Percentiles rank a stretch among this genome's conserved stretches.
Evolutionary conservation across 2,797 vertebrate species (phyloP).

Genomic region (Chloroceryle amazona): DNA sequence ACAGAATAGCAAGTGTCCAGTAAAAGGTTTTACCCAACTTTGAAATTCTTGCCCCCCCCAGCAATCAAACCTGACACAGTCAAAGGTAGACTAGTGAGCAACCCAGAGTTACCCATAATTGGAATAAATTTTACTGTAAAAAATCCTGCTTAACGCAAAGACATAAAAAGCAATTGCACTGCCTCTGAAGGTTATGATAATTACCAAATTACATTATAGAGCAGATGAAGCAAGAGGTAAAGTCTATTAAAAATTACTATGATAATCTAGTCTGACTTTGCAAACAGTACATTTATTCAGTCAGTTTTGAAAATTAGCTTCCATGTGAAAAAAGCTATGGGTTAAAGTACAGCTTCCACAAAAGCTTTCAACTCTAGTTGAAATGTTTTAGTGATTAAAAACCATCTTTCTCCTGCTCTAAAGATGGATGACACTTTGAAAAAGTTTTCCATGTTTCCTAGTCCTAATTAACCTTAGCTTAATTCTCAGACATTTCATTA

Average conservation of each 20-base stretch:
- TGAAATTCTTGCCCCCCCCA: neutral
- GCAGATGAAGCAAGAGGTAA: neutral
- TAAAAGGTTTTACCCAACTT: neutral
- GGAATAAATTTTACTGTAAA: neutral
- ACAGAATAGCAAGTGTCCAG: neutral
- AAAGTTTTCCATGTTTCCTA: neutral
- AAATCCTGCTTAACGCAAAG: neutral
- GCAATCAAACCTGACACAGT: neutral
- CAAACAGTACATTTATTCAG: neutral
- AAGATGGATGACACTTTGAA: neutral
- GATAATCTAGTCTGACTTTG: neutral
- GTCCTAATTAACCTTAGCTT: neutral
- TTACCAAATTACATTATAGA: neutral
- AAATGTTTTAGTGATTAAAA: neutral
- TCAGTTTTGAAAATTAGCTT: neutral
- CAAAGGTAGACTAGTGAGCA: neutral
- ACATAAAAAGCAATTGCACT: neutral
- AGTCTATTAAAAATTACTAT: neutral
- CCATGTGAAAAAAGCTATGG: neutral
- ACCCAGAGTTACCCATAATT: neutral
- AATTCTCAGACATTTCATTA: neutral
- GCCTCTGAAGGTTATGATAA: neutral
- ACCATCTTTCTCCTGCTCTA: neutral
- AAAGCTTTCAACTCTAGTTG: neutral
- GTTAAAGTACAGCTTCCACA: neutral